Percentiles rank a stretch among this genome's conserved stretches.
Evolutionary conservation across 2,797 vertebrate genomes (phyloP).

Genomic region (Siniperca undulata): DNA sequence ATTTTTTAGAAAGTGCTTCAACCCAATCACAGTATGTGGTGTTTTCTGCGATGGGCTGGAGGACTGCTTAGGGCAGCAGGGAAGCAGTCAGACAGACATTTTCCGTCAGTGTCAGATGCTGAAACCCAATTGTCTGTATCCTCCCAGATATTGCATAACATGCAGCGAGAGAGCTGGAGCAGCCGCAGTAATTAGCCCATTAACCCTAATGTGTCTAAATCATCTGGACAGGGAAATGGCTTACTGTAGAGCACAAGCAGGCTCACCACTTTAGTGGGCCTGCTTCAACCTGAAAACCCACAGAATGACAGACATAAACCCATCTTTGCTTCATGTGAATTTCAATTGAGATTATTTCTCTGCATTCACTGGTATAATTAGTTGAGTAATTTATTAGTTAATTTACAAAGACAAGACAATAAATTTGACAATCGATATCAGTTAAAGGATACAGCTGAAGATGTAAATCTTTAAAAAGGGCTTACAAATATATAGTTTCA

Average conservation of each 20-base stretch:
- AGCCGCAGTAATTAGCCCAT: constrained; percentile 76
- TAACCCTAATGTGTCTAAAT: constrained; percentile 78
- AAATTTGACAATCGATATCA: background rate
- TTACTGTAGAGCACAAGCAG: constrained; percentile 45
- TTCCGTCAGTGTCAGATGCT: constrained; percentile 66
- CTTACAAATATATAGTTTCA: too few relatives aligned
- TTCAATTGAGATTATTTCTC: constrained; percentile 4
- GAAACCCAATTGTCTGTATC: constrained; percentile 75
- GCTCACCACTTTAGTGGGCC: constrained; percentile 43
- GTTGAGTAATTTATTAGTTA: background rate
- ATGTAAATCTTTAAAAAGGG: background rate
- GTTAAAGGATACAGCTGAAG: background rate
- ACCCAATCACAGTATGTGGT: constrained; percentile 39
- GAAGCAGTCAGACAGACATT: constrained; percentile 55
- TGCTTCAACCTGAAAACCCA: constrained; percentile 47
- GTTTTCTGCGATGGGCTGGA: constrained; percentile 40
- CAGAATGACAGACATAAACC: constrained; percentile 37
- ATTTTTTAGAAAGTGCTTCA: constrained; percentile 40
- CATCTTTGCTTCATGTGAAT: constrained; percentile 2
- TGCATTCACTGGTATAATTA: background rate
- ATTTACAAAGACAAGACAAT: background rate
- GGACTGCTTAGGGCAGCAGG: constrained; percentile 62
- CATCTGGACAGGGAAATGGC: constrained; percentile 68
- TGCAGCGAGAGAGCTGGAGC: constrained; percentile 58
- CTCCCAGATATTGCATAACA: constrained; percentile 77